Percentiles rank a stretch among this genome's conserved stretches.
phyloP scores from a whole-genome alignment of 2,888 invertebrate species.

The Calliphora vomitoria region DNA sequence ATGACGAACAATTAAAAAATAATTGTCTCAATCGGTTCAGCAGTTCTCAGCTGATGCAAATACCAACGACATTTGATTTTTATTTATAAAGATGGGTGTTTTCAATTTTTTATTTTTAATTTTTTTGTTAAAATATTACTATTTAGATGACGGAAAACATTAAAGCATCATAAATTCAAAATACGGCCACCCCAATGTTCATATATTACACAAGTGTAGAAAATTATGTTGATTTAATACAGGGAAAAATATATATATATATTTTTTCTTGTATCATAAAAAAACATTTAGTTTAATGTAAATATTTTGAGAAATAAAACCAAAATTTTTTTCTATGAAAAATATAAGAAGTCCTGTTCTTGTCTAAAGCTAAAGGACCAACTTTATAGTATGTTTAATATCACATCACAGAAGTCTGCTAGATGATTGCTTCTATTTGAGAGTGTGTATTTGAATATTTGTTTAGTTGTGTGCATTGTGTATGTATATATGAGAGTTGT shows the following conservation, averaged over 20 bases:
- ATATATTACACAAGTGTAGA: background rate
- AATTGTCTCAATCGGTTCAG: too few species aligned
- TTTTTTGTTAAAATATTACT: too few species aligned
- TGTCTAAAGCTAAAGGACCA: constrained; percentile 13
- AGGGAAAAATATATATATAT: constrained; percentile 21
- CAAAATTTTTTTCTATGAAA: background rate
- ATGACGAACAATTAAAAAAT: too few species aligned
- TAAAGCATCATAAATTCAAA: too few species aligned
- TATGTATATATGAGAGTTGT: constrained; percentile 2
- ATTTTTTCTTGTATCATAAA: background rate
- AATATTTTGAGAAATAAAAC: background rate
- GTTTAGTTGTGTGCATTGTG: constrained; percentile 6
- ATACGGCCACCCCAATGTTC: too few species aligned
- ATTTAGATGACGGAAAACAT: too few species aligned
- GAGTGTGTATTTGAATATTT: background rate
- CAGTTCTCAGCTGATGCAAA: too few species aligned
- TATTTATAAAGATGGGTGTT: too few species aligned
- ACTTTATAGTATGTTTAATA: constrained; percentile 26
- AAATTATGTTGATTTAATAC: constrained; percentile 57
- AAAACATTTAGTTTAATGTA: constrained; percentile 26
- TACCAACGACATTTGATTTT: too few species aligned
- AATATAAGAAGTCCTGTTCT: background rate
- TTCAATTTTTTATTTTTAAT: too few species aligned
- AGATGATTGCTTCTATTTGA: background rate
- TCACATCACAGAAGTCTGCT: constrained; percentile 31